These are phyloP conservation scores for Eleginops maclovinus DNA, from an alignment of 2,113 vertebrate species.

Conservation along the genomic window DNA sequence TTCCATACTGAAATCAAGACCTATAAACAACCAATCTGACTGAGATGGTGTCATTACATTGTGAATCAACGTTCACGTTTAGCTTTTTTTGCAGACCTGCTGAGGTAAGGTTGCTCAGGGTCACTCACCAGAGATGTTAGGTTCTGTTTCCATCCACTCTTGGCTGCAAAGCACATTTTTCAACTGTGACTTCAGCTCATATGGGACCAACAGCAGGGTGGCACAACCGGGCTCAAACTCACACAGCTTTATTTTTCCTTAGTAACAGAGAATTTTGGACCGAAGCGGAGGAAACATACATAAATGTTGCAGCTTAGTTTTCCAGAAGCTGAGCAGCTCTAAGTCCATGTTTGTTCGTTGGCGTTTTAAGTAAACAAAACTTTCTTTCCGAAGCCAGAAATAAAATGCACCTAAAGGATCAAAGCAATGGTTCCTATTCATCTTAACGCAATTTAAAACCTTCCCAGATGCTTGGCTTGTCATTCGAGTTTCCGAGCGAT, in stretches of 20 bases:
- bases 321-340: slow-evolving; percentile 8
- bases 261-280: slow-evolving; percentile 6
- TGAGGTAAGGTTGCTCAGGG: slow-evolving; percentile 11
- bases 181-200: slow-evolving; percentile 16
- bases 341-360: slow-evolving; percentile 11
- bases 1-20: too few relatives aligned
- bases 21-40: too few relatives aligned
- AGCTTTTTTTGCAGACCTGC: neutral
- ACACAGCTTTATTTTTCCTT: slow-evolving; percentile 19
- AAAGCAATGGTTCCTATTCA: neutral
- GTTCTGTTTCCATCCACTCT: slow-evolving; percentile 40
- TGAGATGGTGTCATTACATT: too few relatives aligned
- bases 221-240: neutral
- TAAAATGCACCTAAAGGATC: slow-evolving; percentile 1
- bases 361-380: slow-evolving; percentile 18
- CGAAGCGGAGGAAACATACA: neutral
- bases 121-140: slow-evolving; percentile 20
- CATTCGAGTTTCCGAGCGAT: neutral
- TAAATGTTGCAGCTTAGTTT: slow-evolving; percentile 34
- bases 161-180: slow-evolving; percentile 26
- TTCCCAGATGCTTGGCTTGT: neutral
- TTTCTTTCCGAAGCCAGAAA: neutral
- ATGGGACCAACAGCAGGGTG: slow-evolving; percentile 14
- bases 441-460: neutral
- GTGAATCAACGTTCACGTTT: too few relatives aligned